These are phyloP conservation scores for Butastur rufipennis DNA, from an alignment of 2,113 vertebrate genomes.

Conservation along the genomic window DNA sequence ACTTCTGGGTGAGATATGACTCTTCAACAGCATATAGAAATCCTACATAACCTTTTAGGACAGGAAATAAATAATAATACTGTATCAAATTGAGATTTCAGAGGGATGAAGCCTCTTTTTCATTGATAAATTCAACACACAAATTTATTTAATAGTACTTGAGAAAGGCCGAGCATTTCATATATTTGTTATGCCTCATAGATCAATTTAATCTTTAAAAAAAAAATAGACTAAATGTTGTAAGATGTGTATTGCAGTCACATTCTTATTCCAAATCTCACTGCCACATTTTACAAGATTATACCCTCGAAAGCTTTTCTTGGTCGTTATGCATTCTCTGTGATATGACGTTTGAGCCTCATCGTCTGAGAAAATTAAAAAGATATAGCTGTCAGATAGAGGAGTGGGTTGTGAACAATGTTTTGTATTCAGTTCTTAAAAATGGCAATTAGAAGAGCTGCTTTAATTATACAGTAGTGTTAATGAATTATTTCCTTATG, in stretches of 20 bases:
- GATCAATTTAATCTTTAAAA: neutral
- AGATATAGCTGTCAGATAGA: slow-evolving; percentile 8
- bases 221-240: neutral
- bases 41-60: neutral
- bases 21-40: neutral
- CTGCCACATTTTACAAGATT: neutral
- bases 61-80: neutral
- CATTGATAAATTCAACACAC: neutral
- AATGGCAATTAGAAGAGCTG: slow-evolving; percentile 4
- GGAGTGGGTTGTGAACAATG: slow-evolving; percentile 9
- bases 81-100: slow-evolving; percentile 10
- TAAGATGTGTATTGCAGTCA: neutral
- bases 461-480: slow-evolving; percentile 15
- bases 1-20: neutral
- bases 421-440: slow-evolving; percentile 21
- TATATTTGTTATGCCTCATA: neutral
- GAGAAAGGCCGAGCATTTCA: neutral
- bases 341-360: slow-evolving; percentile 11
- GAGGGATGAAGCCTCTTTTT: neutral
- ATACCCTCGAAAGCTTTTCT: slow-evolving; percentile 3
- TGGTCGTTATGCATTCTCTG: neutral
- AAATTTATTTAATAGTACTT: neutral
- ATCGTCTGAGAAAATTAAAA: neutral
- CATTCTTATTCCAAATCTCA: neutral
- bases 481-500: slow-evolving; percentile 50